Evolutionary conservation across 2,113 vertebrate genomes (phyloP).

Genomic region (Menidia beryllina): DNA sequence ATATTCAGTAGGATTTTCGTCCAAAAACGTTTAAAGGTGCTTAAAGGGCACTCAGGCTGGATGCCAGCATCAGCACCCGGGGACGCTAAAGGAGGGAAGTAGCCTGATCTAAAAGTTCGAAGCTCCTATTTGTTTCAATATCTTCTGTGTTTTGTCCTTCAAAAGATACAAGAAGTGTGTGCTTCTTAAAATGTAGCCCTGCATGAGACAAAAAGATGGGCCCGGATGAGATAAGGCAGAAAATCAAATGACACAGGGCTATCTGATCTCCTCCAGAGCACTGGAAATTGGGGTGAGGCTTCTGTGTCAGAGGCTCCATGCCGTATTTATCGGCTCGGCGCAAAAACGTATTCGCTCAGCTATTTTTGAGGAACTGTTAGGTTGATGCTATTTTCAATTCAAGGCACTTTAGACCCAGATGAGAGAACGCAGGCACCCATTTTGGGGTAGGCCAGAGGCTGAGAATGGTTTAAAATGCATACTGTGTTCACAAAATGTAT

Average conservation of each 20-base stretch:
- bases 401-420: slow-evolving; percentile 66
- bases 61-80: slow-evolving; percentile 42
- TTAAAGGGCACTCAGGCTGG: slow-evolving; percentile 52
- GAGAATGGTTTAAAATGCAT: slow-evolving; percentile 54
- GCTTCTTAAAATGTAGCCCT: slow-evolving; percentile 74
- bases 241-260: slow-evolving; percentile 81
- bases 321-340: slow-evolving; percentile 76
- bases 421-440: slow-evolving; percentile 47
- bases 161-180: slow-evolving; percentile 62
- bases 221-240: slow-evolving; percentile 77
- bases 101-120: slow-evolving; percentile 35
- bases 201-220: slow-evolving; percentile 81
- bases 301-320: slow-evolving; percentile 77
- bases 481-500: slow-evolving; percentile 58
- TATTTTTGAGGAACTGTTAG: slow-evolving; percentile 73
- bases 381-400: slow-evolving; percentile 76
- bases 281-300: slow-evolving; percentile 83
- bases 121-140: slow-evolving; percentile 68
- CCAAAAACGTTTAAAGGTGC: slow-evolving; percentile 26
- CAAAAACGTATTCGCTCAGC: slow-evolving; percentile 75
- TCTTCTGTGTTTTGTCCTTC: slow-evolving; percentile 71
- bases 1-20: slow-evolving; percentile 46
- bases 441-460: slow-evolving; percentile 49
- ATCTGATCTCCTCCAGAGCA: slow-evolving; percentile 80
- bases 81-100: slow-evolving; percentile 44